Evolutionary conservation across 2,113 vertebrate genomes (phyloP).

Genomic region (pig (Sus scrofa)): DNA sequence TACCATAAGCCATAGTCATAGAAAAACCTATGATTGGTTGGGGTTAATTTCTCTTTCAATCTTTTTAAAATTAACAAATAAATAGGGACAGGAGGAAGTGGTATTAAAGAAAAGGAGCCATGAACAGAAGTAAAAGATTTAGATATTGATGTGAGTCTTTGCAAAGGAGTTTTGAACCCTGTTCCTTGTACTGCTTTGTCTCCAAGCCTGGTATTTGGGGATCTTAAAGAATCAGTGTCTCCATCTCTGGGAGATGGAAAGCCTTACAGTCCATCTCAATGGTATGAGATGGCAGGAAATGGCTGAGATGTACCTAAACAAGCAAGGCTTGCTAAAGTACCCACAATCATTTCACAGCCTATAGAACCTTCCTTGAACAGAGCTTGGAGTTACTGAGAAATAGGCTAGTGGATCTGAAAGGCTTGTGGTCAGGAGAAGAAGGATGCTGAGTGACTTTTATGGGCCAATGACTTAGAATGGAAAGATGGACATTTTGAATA

Average conservation of each 20-base stretch:
- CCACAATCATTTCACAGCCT: not conserved
- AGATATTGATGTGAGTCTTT: not conserved
- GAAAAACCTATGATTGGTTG: not conserved
- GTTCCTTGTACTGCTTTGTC: not conserved
- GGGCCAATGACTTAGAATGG: not conserved
- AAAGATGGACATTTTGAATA: not conserved
- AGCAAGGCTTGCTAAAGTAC: not conserved
- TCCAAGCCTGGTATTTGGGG: not conserved
- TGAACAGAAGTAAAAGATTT: not conserved
- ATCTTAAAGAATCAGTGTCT: not conserved
- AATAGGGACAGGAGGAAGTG: not conserved
- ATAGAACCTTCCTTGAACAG: not conserved
- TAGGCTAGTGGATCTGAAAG: not conserved
- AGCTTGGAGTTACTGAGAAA: not conserved
- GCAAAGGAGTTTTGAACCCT: not conserved
- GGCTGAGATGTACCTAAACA: not conserved
- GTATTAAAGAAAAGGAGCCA: not conserved
- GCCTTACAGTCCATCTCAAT: not conserved
- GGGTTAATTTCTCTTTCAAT: not conserved
- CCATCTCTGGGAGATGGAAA: not conserved
- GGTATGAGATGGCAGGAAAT: not conserved
- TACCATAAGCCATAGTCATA: not conserved
- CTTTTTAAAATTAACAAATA: conserved; percentile 17
- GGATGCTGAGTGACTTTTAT: not conserved
- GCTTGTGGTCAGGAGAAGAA: not conserved